A percentile compares a stretch with the other conserved stretches of the same genome.
phyloP scores from a whole-genome alignment of 2,888 invertebrate species.

The Ellobium chinense region DNA sequence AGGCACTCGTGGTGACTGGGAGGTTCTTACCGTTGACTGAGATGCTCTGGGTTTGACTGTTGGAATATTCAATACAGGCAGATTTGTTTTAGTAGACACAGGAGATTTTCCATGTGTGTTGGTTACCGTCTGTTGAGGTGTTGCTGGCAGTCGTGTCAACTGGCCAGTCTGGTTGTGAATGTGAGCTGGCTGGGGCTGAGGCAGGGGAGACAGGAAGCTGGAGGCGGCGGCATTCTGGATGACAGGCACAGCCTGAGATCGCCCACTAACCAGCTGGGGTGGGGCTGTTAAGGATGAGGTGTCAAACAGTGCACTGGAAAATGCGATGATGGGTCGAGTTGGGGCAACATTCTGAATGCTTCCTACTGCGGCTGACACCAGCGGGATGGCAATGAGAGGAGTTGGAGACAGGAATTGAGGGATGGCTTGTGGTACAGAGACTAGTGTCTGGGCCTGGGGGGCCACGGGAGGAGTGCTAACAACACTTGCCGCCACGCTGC shows the following conservation, averaged over 20 bases:
- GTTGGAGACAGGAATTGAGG: not conserved
- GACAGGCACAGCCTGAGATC: not conserved
- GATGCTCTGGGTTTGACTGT: constrained; percentile 31
- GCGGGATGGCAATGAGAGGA: constrained; percentile 11
- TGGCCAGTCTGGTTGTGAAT: not conserved
- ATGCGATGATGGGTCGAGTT: not conserved
- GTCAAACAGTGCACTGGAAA: constrained; percentile 31
- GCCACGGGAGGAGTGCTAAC: not conserved
- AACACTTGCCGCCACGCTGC: not conserved
- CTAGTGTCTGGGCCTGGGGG: not conserved
- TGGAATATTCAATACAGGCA: constrained; percentile 43
- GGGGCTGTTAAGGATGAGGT: constrained; percentile 21
- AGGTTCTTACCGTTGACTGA: not conserved
- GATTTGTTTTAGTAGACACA: not conserved
- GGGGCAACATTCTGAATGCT: not conserved
- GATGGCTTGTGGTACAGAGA: not conserved
- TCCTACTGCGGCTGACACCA: constrained; percentile 1
- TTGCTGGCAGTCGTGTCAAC: not conserved
- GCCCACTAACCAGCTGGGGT: not conserved
- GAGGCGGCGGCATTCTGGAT: constrained; percentile 6
- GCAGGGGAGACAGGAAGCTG: constrained; percentile 27
- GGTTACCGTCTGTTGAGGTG: not conserved
- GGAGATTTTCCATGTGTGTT: not conserved
- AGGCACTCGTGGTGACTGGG: not conserved
- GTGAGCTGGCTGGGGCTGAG: not conserved